phyloP scores from a whole-genome alignment of 2,797 vertebrate genomes.

The Pangasius krempfi region DNA sequence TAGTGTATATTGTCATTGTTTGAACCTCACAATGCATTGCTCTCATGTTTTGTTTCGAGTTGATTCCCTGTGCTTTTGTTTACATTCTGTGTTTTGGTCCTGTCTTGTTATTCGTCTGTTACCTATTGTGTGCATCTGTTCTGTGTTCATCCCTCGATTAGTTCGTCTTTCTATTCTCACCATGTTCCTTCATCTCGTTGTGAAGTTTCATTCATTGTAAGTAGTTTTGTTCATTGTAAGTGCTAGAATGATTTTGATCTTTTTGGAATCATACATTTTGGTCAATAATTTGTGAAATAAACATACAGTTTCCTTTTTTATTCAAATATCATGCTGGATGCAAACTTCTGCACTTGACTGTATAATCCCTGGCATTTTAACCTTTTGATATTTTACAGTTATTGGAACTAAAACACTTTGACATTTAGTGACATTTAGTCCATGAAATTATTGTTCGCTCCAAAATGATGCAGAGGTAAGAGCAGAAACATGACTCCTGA shows the following conservation, averaged over 20 bases:
- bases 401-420: neutral
- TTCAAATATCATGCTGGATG: neutral
- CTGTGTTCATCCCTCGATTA: neutral
- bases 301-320: neutral
- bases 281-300: neutral
- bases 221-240: neutral
- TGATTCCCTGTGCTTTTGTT: neutral
- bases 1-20: neutral
- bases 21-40: neutral
- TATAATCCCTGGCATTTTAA: neutral
- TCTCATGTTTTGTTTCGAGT: neutral
- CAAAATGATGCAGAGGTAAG: neutral
- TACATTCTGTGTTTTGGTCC: neutral
- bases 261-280: neutral
- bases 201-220: neutral
- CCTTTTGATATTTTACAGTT: neutral
- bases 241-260: neutral
- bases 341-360: neutral
- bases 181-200: neutral
- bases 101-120: neutral
- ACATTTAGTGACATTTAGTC: constrained; percentile 3
- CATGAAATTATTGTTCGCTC: neutral
- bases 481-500: neutral
- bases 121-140: neutral
- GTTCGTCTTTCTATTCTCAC: neutral